phyloP scores from a whole-genome alignment of 2,797 vertebrate genomes.

The Rhinatrema bivittatum region DNA sequence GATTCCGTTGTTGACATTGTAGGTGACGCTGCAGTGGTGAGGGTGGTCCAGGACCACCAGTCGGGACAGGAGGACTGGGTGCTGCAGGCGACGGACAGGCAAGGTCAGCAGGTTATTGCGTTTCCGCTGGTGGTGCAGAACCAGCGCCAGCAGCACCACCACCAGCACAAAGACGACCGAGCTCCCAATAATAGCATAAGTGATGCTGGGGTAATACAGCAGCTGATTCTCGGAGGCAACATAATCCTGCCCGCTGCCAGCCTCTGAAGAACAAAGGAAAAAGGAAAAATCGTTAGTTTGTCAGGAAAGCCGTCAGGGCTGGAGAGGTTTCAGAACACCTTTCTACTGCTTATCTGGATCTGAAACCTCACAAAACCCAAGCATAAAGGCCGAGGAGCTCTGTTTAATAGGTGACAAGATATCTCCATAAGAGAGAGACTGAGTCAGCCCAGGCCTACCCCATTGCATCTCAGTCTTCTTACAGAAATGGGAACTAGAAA shows the following conservation, averaged over 20 bases:
- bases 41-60: conserved; percentile 87
- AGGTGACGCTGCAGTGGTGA: conserved; percentile 69
- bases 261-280: conserved; percentile 53
- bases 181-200: conserved; percentile 90
- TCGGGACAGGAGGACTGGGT: conserved; percentile 85
- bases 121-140: conserved; percentile 92
- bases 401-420: too few species aligned
- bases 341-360: too few species aligned
- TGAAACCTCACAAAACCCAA: too few species aligned
- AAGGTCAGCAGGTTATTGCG: conserved; percentile 83
- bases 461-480: too few species aligned
- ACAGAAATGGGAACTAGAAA: too few species aligned
- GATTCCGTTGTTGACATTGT: conserved; percentile 74
- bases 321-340: too few species aligned
- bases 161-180: conserved; percentile 90
- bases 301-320: neutral
- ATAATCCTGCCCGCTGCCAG: conserved; percentile 79
- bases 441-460: too few species aligned
- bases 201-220: conserved; percentile 91
- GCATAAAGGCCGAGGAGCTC: too few species aligned
- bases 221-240: conserved; percentile 87
- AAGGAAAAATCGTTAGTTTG: neutral
- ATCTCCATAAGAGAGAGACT: too few species aligned
- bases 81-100: conserved; percentile 79
- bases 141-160: conserved; percentile 83